Evolutionary conservation across 2,888 invertebrate species (phyloP), one percentile per base, ranked within the genome.

Genomic region (Atherix ibis): DNA sequence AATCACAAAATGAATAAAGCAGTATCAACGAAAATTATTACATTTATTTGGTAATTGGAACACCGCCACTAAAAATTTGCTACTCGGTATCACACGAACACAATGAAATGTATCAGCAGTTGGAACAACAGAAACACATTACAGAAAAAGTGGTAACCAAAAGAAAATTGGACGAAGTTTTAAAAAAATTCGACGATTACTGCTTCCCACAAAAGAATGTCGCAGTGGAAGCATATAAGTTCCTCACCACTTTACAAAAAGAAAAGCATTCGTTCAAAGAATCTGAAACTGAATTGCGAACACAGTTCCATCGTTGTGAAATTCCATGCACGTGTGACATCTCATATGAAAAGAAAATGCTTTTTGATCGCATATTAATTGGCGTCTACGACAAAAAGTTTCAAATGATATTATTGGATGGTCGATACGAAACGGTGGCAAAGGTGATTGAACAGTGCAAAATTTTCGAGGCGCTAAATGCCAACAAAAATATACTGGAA

Each of bases 331-430:
- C 3, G 10, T 43, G 44, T 35, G 39, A 40, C 5, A 19, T 14
- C 12, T 40, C 42, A 10, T 41, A 44, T 30, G 40, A 37, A 32
- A 39, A 44, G 8, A 32, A 40, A 10, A 44, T 44, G 43, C 33
- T 44, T 9, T 18, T 36, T 28, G 43, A 44, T 28, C 41, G 44
- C 15, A 45, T 43, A 14, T 37, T 44, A 3, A 40, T 38, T 9
- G 39, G 44, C 9, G 35, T 45, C 8, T 9, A 29, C 10, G 43
- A 43, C 10, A 43, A 43, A 35, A 40, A 42, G 29, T 17, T 40
- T 9, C 44, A 45, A 35, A 14, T 40, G 24, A 41, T 41, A 30
- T 18, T 45, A 12, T 31, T 46, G 29, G 39, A 44, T 34, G 46
- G 39, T 3, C 33, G 24, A n/a, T 36, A 43, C 16, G 32, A 43